A percentile compares a stretch with the other conserved stretches of the same genome.
Conservation (phyloP, 2,888 invertebrate genomes). For the Stenurella melanura region DNA sequence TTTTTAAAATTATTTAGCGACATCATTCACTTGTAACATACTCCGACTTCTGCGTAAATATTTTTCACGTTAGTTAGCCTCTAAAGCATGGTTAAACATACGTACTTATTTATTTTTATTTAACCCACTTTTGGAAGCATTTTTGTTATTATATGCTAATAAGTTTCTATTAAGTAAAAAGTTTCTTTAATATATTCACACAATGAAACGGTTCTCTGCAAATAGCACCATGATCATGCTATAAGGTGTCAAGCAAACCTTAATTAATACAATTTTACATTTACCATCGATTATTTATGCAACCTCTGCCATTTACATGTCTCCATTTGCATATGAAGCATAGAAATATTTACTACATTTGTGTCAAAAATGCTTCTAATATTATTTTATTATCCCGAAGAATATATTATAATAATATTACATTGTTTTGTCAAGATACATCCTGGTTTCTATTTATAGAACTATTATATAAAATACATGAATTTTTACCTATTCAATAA, state of each 20-base stretch:
- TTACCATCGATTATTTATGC: background rate
- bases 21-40: no score
- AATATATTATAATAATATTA: background rate
- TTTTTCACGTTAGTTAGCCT: no score
- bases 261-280: conserved; percentile 36
- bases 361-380: conserved; percentile 15
- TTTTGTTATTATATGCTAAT: conserved; percentile 42
- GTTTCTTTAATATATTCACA: conserved; percentile 41
- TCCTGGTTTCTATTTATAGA: conserved; percentile 14
- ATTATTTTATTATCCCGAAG: background rate
- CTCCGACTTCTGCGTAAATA: no score
- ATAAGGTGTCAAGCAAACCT: conserved; percentile 24
- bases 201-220: conserved; percentile 36
- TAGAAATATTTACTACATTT: background rate
- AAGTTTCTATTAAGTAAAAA: conserved; percentile 37
- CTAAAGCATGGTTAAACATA: no score
- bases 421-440: background rate
- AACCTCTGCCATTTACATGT: conserved; percentile 24
- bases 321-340: conserved; percentile 10
- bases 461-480: no score
- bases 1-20: no score
- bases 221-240: conserved; percentile 31
- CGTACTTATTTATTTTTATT: conserved; percentile 13
- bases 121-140: conserved; percentile 36
- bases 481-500: no score